A percentile compares a stretch with the other conserved stretches of the same genome.
Conservation (phyloP, 2,113 vertebrate genomes). For the Bambusicola thoracicus region DNA sequence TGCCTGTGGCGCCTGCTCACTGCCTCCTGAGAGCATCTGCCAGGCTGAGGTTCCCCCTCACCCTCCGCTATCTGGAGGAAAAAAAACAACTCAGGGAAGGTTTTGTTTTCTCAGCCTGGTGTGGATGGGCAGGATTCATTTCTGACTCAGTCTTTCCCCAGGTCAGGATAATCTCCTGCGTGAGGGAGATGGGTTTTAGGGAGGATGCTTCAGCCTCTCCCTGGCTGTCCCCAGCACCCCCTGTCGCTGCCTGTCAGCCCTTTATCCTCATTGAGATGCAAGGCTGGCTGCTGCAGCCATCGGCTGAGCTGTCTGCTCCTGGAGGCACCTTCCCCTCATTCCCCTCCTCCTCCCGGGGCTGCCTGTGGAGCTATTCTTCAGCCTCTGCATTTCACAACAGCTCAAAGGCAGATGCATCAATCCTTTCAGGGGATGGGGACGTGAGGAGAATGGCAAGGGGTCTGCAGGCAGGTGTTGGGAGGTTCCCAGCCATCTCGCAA, state of each 20-base stretch:
- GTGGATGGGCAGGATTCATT: not conserved
- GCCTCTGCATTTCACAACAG: constrained; percentile 68
- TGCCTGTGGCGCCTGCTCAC: not conserved
- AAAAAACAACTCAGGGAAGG: not conserved
- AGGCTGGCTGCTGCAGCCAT: constrained; percentile 20
- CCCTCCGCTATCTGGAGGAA: not conserved
- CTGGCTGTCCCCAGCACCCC: not conserved
- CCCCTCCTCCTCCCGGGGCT: constrained; percentile 50
- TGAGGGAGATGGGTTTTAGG: not conserved
- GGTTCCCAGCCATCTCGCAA: constrained; percentile 38
- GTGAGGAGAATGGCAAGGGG: constrained; percentile 72
- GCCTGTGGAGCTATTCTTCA: constrained; percentile 71
- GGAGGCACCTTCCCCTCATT: constrained; percentile 54
- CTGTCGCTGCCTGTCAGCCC: constrained; percentile 3
- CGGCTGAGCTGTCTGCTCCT: constrained; percentile 58
- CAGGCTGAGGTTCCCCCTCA: not conserved
- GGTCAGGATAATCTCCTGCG: not conserved
- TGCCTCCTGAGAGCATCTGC: constrained; percentile 33
- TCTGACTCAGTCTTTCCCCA: not conserved
- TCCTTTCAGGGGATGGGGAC: constrained; percentile 71
- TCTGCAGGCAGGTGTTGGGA: constrained; percentile 50
- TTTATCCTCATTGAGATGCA: constrained; percentile 70
- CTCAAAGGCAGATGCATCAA: constrained; percentile 77
- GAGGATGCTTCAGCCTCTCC: constrained; percentile 3
- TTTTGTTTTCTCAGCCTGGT: not conserved